phyloP scores from a whole-genome alignment of 2,797 vertebrate genomes.

The Picus viridis region DNA sequence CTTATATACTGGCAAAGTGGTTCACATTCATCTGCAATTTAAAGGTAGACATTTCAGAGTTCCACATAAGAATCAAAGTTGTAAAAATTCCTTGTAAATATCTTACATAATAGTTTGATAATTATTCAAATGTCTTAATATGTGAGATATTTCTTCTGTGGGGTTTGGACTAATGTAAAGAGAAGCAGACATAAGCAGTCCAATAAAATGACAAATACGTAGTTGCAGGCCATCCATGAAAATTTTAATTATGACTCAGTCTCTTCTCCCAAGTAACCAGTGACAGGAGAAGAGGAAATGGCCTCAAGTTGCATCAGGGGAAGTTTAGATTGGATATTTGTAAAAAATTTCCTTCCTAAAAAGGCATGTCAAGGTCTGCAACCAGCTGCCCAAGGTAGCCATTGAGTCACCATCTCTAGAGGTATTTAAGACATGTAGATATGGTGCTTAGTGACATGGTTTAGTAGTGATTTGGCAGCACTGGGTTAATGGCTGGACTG shows the following conservation, averaged over 20 bases:
- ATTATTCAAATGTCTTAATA: not conserved
- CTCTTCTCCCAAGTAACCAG: too few species aligned
- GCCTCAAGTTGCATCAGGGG: too few species aligned
- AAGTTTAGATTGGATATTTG: too few species aligned
- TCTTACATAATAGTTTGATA: conserved; percentile 15
- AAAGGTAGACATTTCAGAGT: conserved; percentile 46
- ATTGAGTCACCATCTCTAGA: too few species aligned
- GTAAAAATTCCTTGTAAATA: conserved; percentile 21
- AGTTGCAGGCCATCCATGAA: not conserved
- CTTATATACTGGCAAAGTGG: conserved; percentile 28
- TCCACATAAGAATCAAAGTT: conserved; percentile 38
- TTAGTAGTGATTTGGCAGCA: too few species aligned
- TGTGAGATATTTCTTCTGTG: not conserved
- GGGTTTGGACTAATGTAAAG: not conserved
- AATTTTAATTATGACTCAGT: not conserved
- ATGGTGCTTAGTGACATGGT: too few species aligned
- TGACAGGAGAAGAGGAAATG: too few species aligned
- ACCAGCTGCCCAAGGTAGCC: too few species aligned
- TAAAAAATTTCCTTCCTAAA: too few species aligned
- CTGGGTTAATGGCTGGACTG: too few species aligned
- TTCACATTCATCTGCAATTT: conserved; percentile 25
- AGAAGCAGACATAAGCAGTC: not conserved
- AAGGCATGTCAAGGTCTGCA: too few species aligned
- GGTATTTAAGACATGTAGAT: too few species aligned
- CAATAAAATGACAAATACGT: not conserved